Evolutionary conservation across 2,888 invertebrate genomes (phyloP), one percentile per base, ranked within the genome.

Genomic region (Drepanosiphum platanoidis): DNA sequence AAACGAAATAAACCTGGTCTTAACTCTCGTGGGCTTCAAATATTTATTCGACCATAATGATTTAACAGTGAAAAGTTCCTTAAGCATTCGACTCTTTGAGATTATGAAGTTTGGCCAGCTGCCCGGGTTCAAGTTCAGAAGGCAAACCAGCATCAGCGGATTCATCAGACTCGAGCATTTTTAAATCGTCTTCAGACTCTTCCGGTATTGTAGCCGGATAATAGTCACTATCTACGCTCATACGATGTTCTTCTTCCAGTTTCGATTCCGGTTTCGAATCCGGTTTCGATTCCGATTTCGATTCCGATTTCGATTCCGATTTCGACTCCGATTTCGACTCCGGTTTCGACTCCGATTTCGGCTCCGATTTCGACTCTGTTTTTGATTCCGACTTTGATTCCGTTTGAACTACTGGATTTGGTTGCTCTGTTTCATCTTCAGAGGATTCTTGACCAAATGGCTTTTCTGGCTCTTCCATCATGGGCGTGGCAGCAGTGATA

Each of bases 31-130:
- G 11, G 52, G 3, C 52, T 27, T 58, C 58, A 52, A 70, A 36
- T 58, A 27, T 30, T n/a, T n/a, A 70, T 36, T 52, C 11, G 36
- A 36, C 42, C 36, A 30, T n/a, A 58, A 30, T 30, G 22, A 58
- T 70, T 52, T 46, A 15, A 81, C 46, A 18, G 36, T 36, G 9
- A 46, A 42, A 39, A 75, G 1, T 32, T 46, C 22, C 89, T 91
- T 95, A 96, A 91, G 96, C 96, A 90, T 96, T 96, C 87, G 96
- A 96, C 90, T 96, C 96, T 90, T 96, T 96, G 86, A 96, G 92
- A 89, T 95, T 95, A 89, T 96, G 95, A 88, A 96, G 92, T 89
- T 95, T 93, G 87, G 96, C 96, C 88, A 96, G 92, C 90, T 96
- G 96, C 89, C 96, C 95, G 42, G 96, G 95, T 89, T 96, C 96